Evolutionary conservation across 2,113 vertebrate genomes (phyloP).

Genomic region (Bubo scandiacus): DNA sequence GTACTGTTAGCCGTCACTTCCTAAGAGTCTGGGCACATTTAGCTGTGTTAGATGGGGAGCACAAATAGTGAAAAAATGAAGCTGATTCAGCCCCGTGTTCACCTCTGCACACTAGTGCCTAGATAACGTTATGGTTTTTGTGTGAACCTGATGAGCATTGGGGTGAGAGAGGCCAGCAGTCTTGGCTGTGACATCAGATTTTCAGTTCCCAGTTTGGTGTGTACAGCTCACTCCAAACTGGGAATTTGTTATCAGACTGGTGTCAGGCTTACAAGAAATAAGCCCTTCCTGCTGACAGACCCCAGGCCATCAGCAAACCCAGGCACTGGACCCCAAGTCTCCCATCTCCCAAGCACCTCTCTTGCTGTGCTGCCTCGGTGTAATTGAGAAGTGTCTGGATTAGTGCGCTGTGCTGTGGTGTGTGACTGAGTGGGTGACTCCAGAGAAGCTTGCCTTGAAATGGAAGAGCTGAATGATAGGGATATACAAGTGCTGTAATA

Average conservation of each 20-base stretch:
- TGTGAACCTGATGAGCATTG: background rate
- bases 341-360: background rate
- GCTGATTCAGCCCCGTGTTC: background rate
- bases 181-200: background rate
- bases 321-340: fast-evolving
- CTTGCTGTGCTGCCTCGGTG: background rate
- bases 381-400: background rate
- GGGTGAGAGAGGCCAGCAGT: background rate
- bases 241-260: background rate
- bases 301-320: background rate
- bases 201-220: background rate
- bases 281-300: background rate
- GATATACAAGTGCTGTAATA: background rate
- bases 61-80: background rate
- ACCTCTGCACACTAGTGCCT: background rate
- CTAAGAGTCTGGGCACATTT: background rate
- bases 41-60: background rate
- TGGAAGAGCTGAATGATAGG: background rate
- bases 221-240: background rate
- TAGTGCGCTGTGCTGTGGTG: fast-evolving
- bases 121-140: background rate
- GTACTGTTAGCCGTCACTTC: background rate
- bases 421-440: background rate
- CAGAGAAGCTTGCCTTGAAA: background rate
- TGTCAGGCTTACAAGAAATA: background rate